These are phyloP conservation scores for Neoarius graeffei DNA, from an alignment of 2,113 vertebrate species.

Conservation along the genomic window DNA sequence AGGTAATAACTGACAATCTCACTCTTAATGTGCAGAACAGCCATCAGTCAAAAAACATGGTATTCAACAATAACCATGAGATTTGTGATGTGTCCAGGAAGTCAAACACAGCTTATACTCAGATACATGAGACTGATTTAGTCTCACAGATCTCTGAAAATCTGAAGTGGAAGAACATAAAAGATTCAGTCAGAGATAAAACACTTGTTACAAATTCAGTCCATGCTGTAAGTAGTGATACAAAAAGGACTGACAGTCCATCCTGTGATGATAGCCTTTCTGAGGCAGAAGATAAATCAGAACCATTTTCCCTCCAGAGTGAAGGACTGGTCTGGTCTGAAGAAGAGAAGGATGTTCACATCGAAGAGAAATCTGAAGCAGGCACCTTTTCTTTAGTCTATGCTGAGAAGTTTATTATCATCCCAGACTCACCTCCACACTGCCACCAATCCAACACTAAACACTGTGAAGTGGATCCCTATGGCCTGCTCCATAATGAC, in stretches of 20 bases:
- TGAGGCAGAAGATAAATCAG: slow-evolving; percentile 31
- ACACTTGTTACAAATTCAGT: slow-evolving; percentile 26
- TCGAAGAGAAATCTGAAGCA: slow-evolving; percentile 28
- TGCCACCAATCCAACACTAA: slow-evolving; percentile 4
- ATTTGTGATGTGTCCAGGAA: slow-evolving; percentile 12
- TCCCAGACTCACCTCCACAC: slow-evolving; percentile 11
- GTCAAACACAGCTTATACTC: slow-evolving; percentile 18
- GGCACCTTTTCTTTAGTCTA: slow-evolving; percentile 21
- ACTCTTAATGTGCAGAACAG: slow-evolving; percentile 49
- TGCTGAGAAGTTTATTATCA: slow-evolving; percentile 31
- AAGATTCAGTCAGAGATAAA: slow-evolving; percentile 24
- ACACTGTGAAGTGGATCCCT: neutral
- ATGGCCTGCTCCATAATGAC: neutral
- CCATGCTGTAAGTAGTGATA: slow-evolving; percentile 22
- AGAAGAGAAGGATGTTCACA: slow-evolving; percentile 45
- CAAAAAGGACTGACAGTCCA: slow-evolving; percentile 22
- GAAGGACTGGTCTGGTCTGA: slow-evolving; percentile 52
- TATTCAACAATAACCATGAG: slow-evolving; percentile 53
- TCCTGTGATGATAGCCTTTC: slow-evolving; percentile 28
- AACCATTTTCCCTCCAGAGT: slow-evolving; percentile 52
- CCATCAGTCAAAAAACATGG: slow-evolving; percentile 33
- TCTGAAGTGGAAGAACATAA: slow-evolving; percentile 10
- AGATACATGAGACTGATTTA: slow-evolving; percentile 16
- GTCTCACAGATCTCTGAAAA: slow-evolving; percentile 21
- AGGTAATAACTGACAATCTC: slow-evolving; percentile 25